Percentiles rank a stretch among this genome's conserved stretches.
phyloP scores from a whole-genome alignment of 2,888 invertebrate genomes.

The Noctua pronuba region DNA sequence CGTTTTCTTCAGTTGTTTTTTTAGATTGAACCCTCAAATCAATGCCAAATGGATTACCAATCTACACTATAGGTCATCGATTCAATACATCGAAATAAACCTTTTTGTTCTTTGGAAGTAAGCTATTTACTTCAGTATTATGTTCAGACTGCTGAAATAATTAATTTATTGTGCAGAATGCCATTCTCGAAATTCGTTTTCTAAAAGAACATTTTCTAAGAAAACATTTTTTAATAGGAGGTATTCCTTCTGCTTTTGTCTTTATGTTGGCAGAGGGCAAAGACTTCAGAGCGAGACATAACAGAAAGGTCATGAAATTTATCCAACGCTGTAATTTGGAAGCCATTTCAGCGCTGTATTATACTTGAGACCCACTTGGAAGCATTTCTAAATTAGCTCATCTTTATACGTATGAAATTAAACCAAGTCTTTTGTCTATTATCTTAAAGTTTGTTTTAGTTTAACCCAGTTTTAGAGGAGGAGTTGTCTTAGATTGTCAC shows the following conservation, averaged over 20 bases:
- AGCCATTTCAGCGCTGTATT: constrained; percentile 62
- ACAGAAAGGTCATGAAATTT: constrained; percentile 68
- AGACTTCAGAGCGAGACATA: constrained; percentile 49
- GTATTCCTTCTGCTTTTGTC: neutral
- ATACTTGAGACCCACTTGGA: constrained; percentile 48
- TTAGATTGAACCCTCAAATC: neutral
- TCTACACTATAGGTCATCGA: neutral
- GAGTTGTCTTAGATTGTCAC: neutral
- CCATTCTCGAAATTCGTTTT: neutral
- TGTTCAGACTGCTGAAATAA: neutral
- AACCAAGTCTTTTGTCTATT: constrained; percentile 16
- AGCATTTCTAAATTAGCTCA: constrained; percentile 46
- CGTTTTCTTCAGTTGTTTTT: neutral
- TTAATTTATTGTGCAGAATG: neutral
- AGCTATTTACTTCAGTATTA: neutral
- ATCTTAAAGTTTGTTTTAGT: constrained; percentile 22
- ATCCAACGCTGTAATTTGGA: constrained; percentile 70
- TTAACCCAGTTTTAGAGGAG: neutral
- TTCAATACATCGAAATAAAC: neutral
- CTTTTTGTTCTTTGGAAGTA: neutral
- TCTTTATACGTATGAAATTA: constrained; percentile 37
- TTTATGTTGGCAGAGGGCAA: constrained; percentile 37
- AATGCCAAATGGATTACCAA: neutral
- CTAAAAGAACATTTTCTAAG: too few species aligned
- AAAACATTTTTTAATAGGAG: neutral